These are phyloP conservation scores for Pteruthius melanotis DNA, from an alignment of 2,113 vertebrate species.

Conservation along the genomic window DNA sequence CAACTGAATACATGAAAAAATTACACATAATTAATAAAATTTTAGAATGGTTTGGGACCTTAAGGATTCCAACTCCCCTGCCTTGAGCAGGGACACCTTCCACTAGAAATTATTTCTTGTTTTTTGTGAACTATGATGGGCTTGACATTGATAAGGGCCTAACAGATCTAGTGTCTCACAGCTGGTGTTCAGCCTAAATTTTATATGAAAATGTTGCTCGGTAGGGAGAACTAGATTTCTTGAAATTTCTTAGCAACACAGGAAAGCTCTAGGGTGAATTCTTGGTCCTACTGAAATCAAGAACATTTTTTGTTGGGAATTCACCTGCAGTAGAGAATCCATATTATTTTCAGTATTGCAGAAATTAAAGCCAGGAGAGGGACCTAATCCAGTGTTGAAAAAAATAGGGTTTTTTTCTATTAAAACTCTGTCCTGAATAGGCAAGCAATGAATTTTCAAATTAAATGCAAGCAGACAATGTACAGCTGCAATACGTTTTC, in stretches of 20 bases:
- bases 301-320: not conserved
- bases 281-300: not conserved
- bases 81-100: not conserved
- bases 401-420: not conserved
- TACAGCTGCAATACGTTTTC: not conserved
- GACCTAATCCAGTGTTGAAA: not conserved
- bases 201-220: not conserved
- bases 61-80: not conserved
- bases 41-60: not conserved
- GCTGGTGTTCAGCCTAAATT: not conserved
- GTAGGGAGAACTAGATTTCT: not conserved
- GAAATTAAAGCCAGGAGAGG: not conserved
- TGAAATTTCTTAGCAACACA: not conserved
- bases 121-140: not conserved
- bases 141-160: not conserved
- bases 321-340: not conserved
- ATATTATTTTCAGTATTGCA: not conserved
- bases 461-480: not conserved
- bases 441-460: not conserved
- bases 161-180: rapidly evolving
- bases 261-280: not conserved
- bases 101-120: not conserved
- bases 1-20: not conserved
- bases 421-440: not conserved
- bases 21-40: not conserved